These are phyloP conservation scores for Gymnobelideus leadbeateri DNA, from an alignment of 2,113 vertebrate species.

Conservation along the genomic window DNA sequence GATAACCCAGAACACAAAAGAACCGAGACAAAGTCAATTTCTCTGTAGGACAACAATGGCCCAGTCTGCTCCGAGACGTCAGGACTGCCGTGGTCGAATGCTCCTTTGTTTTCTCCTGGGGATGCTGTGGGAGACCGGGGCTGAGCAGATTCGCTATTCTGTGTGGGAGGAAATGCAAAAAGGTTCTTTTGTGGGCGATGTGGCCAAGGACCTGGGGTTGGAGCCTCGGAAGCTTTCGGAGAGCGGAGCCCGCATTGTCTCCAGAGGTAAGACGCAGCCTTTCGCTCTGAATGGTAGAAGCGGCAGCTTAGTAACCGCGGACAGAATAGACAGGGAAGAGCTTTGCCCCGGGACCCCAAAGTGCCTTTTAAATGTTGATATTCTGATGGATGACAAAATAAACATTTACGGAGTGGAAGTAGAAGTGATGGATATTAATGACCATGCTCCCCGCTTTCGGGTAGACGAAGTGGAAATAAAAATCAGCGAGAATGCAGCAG, in stretches of 20 bases:
- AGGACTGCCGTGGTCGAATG: slow-evolving; percentile 33
- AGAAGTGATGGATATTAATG: slow-evolving; percentile 83
- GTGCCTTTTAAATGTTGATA: slow-evolving; percentile 83
- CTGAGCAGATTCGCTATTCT: slow-evolving; percentile 83
- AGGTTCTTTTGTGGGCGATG: slow-evolving; percentile 85
- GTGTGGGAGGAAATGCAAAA: slow-evolving; percentile 86
- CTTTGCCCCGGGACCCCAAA: slow-evolving; percentile 73
- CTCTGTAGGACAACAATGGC: slow-evolving; percentile 46
- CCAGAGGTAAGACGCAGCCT: slow-evolving; percentile 87
- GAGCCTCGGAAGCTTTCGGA: slow-evolving; percentile 83
- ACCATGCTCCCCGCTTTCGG: slow-evolving; percentile 80
- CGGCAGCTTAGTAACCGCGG: slow-evolving; percentile 73
- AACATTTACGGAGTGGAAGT: slow-evolving; percentile 82
- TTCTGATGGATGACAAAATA: slow-evolving; percentile 83
- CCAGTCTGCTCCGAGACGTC: not conserved
- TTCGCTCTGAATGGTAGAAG: slow-evolving; percentile 83
- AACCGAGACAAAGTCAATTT: not conserved
- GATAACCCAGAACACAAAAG: not conserved
- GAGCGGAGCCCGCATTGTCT: slow-evolving; percentile 86
- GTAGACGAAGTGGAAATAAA: slow-evolving; percentile 77
- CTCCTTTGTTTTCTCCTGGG: slow-evolving; percentile 64
- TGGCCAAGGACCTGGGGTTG: slow-evolving; percentile 87
- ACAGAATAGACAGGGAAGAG: slow-evolving; percentile 82
- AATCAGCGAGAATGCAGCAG: slow-evolving; percentile 76
- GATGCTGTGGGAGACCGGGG: slow-evolving; percentile 51